Evolutionary conservation across 2,797 vertebrate genomes (phyloP).

Genomic region (Crenuchus spilurus): DNA sequence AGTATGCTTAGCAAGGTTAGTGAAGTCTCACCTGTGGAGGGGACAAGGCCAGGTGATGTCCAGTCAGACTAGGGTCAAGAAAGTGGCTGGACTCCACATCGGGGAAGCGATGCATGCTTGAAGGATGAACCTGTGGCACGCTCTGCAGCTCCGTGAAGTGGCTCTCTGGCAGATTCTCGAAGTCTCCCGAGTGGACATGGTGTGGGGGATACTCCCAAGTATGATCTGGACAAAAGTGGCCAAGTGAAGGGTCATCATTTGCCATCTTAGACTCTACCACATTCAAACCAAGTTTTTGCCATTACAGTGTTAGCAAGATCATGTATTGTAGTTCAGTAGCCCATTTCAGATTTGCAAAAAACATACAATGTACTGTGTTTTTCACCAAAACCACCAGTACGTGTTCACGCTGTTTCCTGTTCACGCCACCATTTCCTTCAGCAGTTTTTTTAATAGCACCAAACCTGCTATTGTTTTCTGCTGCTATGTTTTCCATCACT

Average conservation of each 20-base stretch:
- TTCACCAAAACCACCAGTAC: conserved; percentile 17
- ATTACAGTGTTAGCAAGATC: not conserved
- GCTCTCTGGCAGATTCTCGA: conserved; percentile 88
- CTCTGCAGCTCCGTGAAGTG: conserved; percentile 98
- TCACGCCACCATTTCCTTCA: conserved; percentile 57
- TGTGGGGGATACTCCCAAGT: conserved; percentile 91
- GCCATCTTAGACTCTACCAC: conserved; percentile 15
- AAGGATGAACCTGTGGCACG: conserved; percentile 89
- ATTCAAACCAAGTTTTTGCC: not conserved
- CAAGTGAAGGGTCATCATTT: conserved; percentile 9
- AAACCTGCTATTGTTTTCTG: conserved; percentile 13
- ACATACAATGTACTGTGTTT: conserved; percentile 15
- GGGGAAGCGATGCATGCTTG: conserved; percentile 86
- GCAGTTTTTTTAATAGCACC: conserved; percentile 41
- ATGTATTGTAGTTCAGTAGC: not conserved
- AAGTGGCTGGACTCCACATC: conserved; percentile 88
- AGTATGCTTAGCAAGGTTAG: too few species aligned
- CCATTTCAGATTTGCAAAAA: conserved; percentile 7
- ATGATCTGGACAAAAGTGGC: conserved; percentile 79
- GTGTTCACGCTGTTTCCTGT: conserved; percentile 66
- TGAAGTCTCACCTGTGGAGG: conserved; percentile 68
- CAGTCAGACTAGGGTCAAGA: conserved; percentile 83
- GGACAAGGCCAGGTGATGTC: conserved; percentile 74
- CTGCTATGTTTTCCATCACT: conserved; percentile 9
- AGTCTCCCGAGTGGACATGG: conserved; percentile 85